phyloP scores from a whole-genome alignment of 1,140 invertebrate genomes.

The Drosophila nigromelanica region DNA sequence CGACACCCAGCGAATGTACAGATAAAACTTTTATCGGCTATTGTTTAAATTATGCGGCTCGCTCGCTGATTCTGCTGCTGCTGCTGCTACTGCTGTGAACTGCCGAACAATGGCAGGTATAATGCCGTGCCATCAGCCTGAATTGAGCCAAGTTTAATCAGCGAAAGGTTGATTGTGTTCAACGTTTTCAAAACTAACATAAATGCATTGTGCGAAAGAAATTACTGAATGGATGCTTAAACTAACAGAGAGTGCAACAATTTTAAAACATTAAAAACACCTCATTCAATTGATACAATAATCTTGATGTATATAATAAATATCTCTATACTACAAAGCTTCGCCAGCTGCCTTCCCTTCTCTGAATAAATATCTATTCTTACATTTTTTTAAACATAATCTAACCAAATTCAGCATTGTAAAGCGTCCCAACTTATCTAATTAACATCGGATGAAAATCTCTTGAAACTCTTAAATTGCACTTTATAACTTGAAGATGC shows the following conservation, averaged over 20 bases:
- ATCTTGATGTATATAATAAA: background rate
- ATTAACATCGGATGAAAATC: no score
- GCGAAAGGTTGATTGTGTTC: slow-evolving; percentile 26
- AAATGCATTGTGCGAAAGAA: background rate
- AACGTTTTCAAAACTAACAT: slow-evolving; percentile 18
- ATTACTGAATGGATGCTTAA: slow-evolving; percentile 15
- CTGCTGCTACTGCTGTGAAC: slow-evolving; percentile 14
- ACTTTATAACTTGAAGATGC: background rate
- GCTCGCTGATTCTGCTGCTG: slow-evolving; percentile 4
- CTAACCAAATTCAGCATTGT: no score
- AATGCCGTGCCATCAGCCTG: slow-evolving; percentile 9
- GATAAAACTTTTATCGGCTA: slow-evolving; percentile 71
- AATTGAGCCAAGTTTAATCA: slow-evolving; percentile 45
- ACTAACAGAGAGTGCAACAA: background rate
- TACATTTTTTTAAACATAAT: no score
- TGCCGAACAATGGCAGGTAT: slow-evolving; percentile 44
- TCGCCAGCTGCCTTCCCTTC: no score
- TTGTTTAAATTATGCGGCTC: slow-evolving; percentile 46
- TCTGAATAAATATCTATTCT: no score
- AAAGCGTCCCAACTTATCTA: no score
- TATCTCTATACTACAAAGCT: no score
- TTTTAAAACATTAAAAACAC: background rate
- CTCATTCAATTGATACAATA: no score
- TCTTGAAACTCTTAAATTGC: background rate
- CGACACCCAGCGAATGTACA: slow-evolving; percentile 34